Evolutionary conservation across 2,797 vertebrate species (phyloP).

Genomic region (Cheirogaleus major): DNA sequence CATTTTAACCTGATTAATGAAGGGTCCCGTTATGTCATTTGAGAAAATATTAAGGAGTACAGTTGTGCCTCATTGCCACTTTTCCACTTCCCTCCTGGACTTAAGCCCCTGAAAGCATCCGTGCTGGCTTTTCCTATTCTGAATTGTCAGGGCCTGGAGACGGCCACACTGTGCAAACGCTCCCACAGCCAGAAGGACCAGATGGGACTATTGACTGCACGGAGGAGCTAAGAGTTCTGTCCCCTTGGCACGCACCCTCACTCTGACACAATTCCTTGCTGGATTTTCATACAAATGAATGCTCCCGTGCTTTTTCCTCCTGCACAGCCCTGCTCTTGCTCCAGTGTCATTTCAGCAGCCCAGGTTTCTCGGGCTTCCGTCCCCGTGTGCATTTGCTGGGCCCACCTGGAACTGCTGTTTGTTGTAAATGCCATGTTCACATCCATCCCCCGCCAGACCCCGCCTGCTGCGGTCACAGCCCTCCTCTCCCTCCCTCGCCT

Average conservation of each 20-base stretch:
- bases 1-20: constrained; percentile 25
- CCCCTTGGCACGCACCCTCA: neutral
- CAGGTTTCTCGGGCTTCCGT: neutral
- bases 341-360: neutral
- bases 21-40: neutral
- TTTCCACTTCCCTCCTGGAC: neutral
- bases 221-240: neutral
- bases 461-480: neutral
- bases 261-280: neutral
- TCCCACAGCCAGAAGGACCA: neutral
- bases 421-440: neutral
- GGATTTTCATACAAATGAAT: constrained; percentile 56
- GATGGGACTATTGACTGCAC: constrained; percentile 42
- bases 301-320: neutral
- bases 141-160: neutral
- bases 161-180: neutral
- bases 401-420: constrained; percentile 30
- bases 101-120: neutral
- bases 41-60: constrained; percentile 10
- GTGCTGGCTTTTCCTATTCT: constrained; percentile 6
- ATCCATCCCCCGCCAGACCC: neutral
- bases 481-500: neutral
- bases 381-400: neutral
- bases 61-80: neutral
- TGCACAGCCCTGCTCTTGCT: neutral